Conservation (phyloP, 2,113 vertebrate genomes). For the Odontophorus gujanensis region DNA sequence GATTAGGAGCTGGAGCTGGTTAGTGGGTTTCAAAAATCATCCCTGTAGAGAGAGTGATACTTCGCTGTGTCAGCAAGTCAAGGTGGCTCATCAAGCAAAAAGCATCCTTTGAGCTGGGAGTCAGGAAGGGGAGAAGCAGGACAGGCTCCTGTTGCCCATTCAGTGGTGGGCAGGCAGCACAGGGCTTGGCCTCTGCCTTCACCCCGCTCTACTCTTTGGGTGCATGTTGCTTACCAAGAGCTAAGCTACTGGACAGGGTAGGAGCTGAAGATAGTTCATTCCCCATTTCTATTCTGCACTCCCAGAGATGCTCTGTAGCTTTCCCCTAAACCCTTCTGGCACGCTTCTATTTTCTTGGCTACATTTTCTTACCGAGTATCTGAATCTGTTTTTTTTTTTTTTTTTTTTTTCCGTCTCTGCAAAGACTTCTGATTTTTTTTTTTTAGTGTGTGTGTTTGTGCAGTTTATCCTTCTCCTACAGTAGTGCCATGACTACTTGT, state of each 20-base stretch:
- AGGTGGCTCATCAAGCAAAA: background rate
- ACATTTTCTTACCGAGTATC: background rate
- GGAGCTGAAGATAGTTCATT: background rate
- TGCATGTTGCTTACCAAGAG: background rate
- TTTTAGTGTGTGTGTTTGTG: background rate
- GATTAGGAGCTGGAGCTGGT: background rate
- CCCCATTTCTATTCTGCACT: background rate
- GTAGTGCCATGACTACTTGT: background rate
- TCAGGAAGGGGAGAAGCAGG: background rate
- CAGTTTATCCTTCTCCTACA: background rate
- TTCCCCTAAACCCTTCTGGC: background rate
- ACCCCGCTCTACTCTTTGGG: background rate
- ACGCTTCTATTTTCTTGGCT: background rate
- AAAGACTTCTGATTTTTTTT: constrained; percentile 19
- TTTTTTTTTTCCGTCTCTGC: background rate
- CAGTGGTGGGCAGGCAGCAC: background rate
- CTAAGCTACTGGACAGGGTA: background rate
- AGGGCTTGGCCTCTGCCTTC: background rate
- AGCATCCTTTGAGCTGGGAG: background rate
- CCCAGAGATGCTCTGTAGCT: background rate
- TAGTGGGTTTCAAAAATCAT: background rate
- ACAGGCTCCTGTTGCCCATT: background rate
- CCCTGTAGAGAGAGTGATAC: background rate
- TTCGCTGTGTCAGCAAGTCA: background rate
- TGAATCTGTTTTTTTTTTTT: background rate